Evolutionary conservation across 2,113 vertebrate genomes (phyloP), one percentile per base, ranked within the genome.

Genomic region (Trachemys scripta): DNA sequence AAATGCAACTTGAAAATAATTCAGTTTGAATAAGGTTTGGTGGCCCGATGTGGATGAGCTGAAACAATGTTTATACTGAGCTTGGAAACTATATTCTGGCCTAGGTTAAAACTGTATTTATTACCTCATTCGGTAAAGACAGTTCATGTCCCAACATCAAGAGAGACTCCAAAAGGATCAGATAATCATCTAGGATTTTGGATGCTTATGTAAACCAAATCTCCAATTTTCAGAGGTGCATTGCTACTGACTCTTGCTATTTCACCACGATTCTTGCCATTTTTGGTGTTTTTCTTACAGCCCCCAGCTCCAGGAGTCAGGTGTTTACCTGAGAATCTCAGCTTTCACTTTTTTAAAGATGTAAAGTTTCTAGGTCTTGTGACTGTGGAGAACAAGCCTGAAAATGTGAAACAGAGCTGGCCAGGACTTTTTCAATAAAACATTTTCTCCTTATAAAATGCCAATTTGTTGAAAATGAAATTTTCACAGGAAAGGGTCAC

Each of bases 11-110:
- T 31, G 81, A 89, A 92, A 89, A 0, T 57, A 95, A 85, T 83
- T 85, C 24, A 84, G 62, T 85, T 76, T 90, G 91, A 91, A 78
- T 76, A 87, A 89, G n/a, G 50, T 79, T 53, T 94, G 14, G 45
- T 78, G 1, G 80, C 90, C 92, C 62, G 17, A 90, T 90, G 47
- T 6, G 87, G 24, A 49, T 42, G 86, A 56, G 27, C 2, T 85
- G 84, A 92, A 97, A 81, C 3, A 0, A 20, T 24, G 31, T 79
- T 49, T 49, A 19, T 29, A 17, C 27, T 79, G 76, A 79, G 25
- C 42, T 49, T 79, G 49, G 10, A 53, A 49, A 82, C 62, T 84
- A 2, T 8, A 0, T 16, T 53, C 35, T 2, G 56, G 17, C 51
- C 1, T 31, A 76, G 4, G 7, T 38, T 89, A 38, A 16, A 56